Base-by-base conservation (phyloP, 2,113 vertebrate genomes). In the Onychorhynchus coronatus region DNA sequence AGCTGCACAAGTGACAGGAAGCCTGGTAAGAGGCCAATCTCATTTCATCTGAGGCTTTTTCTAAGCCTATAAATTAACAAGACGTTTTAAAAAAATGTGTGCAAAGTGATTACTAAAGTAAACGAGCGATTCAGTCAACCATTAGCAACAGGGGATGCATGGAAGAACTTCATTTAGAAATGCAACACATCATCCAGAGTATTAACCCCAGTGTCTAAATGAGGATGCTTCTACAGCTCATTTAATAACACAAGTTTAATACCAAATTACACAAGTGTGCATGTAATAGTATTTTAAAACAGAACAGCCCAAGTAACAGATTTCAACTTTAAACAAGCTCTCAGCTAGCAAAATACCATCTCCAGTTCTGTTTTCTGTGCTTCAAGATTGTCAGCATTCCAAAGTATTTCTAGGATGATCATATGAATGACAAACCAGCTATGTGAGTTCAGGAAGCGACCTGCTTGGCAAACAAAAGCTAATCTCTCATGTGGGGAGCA, bases 121-220 rank as follows among this genome's bases (percentile, higher is more conserved):
- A 91, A 73, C 28, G 41, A 63, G 39, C 0, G 0, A 88, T 20
- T 35, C 39, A n/a, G 33, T 50, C 41, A 73, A 46, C 0, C 31
- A 35, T 14, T 61, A 55, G 31, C 27, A 65, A 77, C 6, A 11
- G 0, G 2, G 22, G 5, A 25, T 22, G 4, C 4, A n/a, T 11
- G 33, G 28, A 77, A 47, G 31, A 88, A 44, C 52, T 79, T 63
- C 28, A 30, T 30, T 11, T 44, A 46, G 31, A 50, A 46, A 28
- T 30, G 35, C 22, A 62, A 81, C 56, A 42, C 30, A 55, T 23
- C 11, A 61, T 11, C 31, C 50, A 61, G 24, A 59, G 15, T 8
- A 44, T 11, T 18, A 63, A 44, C 33, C 21, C n/a, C 12, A 8
- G 30, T 21, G 11, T 74, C 44, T 56, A 65, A 78, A 67, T 9